Percentiles rank a stretch among this genome's conserved stretches.
These are phyloP conservation scores for Pitangus sulphuratus DNA, from an alignment of 2,797 vertebrate genomes.

Conservation along the genomic window DNA sequence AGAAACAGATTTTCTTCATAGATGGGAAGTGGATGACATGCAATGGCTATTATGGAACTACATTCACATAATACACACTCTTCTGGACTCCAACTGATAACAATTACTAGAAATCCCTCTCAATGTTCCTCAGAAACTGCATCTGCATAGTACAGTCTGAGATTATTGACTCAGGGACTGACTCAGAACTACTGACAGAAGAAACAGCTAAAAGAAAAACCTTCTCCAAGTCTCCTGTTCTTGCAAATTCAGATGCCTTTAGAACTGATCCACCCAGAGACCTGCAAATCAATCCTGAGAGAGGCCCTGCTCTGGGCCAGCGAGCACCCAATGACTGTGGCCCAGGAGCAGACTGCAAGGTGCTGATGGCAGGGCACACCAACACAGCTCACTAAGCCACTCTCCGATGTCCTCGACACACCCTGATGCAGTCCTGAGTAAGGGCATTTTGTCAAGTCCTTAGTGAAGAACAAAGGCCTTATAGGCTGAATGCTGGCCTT, in stretches of 20 bases:
- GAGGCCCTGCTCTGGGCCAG: not conserved
- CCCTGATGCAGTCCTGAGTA: not conserved
- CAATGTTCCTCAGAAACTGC: not conserved
- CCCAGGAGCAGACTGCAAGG: accelerated
- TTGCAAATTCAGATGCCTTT: not conserved
- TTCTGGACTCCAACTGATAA: not conserved
- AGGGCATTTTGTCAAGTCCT: not conserved
- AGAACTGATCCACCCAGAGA: not conserved
- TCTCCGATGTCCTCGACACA: not conserved
- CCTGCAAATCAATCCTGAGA: not conserved
- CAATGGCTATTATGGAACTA: not conserved
- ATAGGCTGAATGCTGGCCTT: not conserved
- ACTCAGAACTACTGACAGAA: not conserved
- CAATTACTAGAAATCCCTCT: not conserved
- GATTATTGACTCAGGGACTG: not conserved
- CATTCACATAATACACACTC: not conserved
- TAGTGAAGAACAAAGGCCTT: not conserved
- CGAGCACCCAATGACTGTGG: not conserved
- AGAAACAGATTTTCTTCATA: not conserved
- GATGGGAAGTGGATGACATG: not conserved
- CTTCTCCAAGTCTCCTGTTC: not conserved
- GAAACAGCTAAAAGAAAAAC: not conserved
- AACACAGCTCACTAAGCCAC: not conserved
- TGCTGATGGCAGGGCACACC: not conserved
- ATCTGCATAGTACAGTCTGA: not conserved